Conservation (phyloP, 2,797 vertebrate genomes). For the Esox lucius region DNA sequence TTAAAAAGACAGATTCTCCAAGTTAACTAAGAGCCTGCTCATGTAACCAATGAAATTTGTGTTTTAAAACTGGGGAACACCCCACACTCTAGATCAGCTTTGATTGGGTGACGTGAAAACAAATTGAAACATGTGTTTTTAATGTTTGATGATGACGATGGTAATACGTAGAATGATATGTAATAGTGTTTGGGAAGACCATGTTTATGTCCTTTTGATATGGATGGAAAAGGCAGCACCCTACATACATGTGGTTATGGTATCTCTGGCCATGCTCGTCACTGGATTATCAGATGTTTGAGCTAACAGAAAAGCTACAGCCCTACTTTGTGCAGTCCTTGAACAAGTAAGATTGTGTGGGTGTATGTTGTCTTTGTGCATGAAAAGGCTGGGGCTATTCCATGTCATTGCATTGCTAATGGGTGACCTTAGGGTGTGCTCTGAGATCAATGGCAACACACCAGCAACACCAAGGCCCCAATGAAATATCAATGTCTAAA, state of each 20-base stretch:
- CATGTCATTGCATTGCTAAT: constrained; percentile 62
- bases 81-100: neutral
- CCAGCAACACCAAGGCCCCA: neutral
- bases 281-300: neutral
- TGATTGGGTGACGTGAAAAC: neutral
- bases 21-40: neutral
- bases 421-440: constrained; percentile 17
- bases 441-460: constrained; percentile 33
- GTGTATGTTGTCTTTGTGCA: constrained; percentile 9
- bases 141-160: constrained; percentile 52
- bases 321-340: neutral
- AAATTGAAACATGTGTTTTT: constrained; percentile 17
- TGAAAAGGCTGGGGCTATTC: constrained; percentile 58
- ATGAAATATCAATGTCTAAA: neutral
- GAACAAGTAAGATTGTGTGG: constrained; percentile 17
- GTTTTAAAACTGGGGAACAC: neutral
- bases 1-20: constrained; percentile 1
- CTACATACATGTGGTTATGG: neutral
- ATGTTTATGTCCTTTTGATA: constrained; percentile 7
- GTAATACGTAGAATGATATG: constrained; percentile 52
- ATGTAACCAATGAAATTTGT: neutral
- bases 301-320: neutral
- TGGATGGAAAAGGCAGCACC: neutral
- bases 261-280: neutral
- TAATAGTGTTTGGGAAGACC: constrained; percentile 32